Evolutionary conservation across 2,113 vertebrate species (phyloP).

Genomic region (Sitta europaea): DNA sequence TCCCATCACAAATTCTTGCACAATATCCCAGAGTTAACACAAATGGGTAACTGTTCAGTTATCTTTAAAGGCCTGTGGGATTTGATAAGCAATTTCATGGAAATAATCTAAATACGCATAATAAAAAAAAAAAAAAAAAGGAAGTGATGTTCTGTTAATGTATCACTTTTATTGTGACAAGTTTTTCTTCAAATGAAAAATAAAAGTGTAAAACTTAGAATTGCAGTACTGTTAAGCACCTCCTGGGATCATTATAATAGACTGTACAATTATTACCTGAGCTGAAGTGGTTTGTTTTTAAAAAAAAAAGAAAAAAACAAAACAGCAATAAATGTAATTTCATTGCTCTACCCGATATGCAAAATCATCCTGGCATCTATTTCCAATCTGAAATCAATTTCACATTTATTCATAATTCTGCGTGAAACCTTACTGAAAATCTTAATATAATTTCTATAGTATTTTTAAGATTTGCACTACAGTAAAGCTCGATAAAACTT

Average conservation of each 20-base stretch:
- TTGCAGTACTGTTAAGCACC: constrained; percentile 54
- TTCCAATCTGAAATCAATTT: constrained; percentile 58
- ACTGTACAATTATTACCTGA: constrained; percentile 67
- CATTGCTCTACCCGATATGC: constrained; percentile 43
- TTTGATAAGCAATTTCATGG: constrained; percentile 57
- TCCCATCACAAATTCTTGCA: constrained; percentile 49
- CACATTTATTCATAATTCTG: constrained; percentile 43
- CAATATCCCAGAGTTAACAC: constrained; percentile 56
- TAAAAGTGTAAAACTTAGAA: constrained; percentile 62
- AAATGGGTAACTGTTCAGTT: constrained; percentile 61
- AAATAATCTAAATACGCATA: constrained; percentile 62
- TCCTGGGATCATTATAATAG: constrained; percentile 66
- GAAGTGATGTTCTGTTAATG: constrained; percentile 64
- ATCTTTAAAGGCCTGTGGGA: constrained; percentile 49
- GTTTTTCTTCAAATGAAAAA: constrained; percentile 68
- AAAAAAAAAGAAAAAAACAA: neutral
- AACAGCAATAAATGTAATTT: constrained; percentile 56
- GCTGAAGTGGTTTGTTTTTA: neutral
- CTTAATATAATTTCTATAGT: constrained; percentile 50
- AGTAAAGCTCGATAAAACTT: constrained; percentile 58
- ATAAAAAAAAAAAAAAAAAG: constrained; percentile 26
- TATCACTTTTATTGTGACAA: constrained; percentile 65
- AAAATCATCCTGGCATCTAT: constrained; percentile 45
- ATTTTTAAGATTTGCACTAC: constrained; percentile 48
- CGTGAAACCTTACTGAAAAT: constrained; percentile 19